Conservation (phyloP, 2,888 invertebrate genomes). For the Epistrophe eligans region DNA sequence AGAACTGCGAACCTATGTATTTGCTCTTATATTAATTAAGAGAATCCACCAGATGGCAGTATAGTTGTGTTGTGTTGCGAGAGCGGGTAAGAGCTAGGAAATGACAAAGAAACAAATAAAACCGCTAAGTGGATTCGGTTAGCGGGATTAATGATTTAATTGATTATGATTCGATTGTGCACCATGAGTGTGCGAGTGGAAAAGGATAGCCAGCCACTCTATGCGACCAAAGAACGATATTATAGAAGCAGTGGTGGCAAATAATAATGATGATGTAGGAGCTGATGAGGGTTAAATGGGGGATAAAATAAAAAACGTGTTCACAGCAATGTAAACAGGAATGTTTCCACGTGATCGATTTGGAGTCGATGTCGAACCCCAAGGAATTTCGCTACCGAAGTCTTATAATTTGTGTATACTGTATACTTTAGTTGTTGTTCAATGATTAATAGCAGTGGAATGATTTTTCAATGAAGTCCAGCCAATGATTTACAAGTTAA, state of each 20-base stretch:
- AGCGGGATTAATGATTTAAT: slow-evolving; percentile 75
- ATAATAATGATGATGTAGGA: slow-evolving; percentile 68
- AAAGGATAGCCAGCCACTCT: slow-evolving; percentile 32
- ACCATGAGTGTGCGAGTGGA: slow-evolving; percentile 43
- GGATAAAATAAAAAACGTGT: slow-evolving; percentile 69
- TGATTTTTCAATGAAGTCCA: slow-evolving; percentile 33
- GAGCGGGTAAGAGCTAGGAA: slow-evolving; percentile 10
- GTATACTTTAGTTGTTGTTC: background rate
- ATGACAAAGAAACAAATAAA: slow-evolving; percentile 36
- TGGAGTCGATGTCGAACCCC: slow-evolving; percentile 38
- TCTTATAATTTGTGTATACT: background rate
- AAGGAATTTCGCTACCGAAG: slow-evolving; percentile 68
- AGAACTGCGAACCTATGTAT: slow-evolving; percentile 32
- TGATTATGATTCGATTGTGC: slow-evolving; percentile 76
- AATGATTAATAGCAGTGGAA: slow-evolving; percentile 60
- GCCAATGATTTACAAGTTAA: background rate
- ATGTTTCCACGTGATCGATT: slow-evolving; percentile 73
- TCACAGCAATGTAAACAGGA: slow-evolving; percentile 73
- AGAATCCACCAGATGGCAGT: slow-evolving; percentile 44
- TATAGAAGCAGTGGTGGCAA: slow-evolving; percentile 7
- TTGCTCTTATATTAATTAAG: slow-evolving; percentile 68
- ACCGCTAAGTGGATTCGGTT: slow-evolving; percentile 75
- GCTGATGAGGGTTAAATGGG: slow-evolving; percentile 72
- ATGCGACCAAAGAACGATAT: background rate
- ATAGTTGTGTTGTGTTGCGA: slow-evolving; percentile 3